Evolutionary conservation across 2,113 vertebrate genomes (phyloP).

Genomic region (Campylorhamphus procurvoides): DNA sequence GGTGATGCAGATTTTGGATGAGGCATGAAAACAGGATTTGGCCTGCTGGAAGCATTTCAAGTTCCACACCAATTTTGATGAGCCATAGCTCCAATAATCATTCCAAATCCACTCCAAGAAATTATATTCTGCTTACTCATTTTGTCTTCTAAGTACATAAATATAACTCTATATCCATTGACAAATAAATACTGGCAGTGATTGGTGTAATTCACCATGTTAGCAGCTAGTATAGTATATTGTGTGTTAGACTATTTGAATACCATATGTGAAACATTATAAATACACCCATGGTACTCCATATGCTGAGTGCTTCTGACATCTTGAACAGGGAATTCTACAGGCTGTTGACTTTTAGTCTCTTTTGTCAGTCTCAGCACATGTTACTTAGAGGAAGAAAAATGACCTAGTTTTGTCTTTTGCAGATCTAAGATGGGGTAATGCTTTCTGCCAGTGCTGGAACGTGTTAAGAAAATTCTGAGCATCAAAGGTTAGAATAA

Average conservation of each 20-base stretch:
- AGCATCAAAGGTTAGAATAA: background rate
- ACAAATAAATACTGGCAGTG: background rate
- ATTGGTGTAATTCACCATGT: background rate
- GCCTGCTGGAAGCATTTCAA: background rate
- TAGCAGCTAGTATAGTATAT: background rate
- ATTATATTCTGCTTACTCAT: background rate
- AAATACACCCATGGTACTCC: background rate
- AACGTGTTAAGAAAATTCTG: background rate
- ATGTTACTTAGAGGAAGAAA: background rate
- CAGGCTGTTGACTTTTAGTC: background rate
- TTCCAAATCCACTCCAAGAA: background rate
- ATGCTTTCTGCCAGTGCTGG: background rate
- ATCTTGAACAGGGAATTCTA: background rate
- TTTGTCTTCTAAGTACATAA: background rate
- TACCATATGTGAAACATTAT: background rate
- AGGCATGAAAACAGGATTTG: rapidly evolving
- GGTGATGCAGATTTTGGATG: background rate
- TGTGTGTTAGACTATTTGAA: background rate
- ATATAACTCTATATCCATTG: background rate
- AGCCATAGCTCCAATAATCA: background rate
- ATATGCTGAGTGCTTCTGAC: background rate
- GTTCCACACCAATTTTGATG: background rate
- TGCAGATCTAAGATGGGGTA: background rate
- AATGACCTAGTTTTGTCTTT: background rate
- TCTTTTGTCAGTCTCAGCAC: background rate